phyloP scores from a whole-genome alignment of 1,140 invertebrate species.

The Anastatus disparis region DNA sequence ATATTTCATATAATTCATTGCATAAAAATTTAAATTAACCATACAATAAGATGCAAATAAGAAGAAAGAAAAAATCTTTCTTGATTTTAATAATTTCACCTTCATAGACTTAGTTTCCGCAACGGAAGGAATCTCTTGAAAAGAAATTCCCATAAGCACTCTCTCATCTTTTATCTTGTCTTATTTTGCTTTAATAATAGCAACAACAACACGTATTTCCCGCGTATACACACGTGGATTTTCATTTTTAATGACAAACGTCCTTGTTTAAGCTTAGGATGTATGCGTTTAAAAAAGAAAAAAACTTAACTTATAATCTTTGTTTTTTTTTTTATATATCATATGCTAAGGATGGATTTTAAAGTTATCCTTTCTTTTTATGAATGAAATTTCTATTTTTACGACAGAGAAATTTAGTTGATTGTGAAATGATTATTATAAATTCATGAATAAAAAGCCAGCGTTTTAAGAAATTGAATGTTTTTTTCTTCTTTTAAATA shows the following conservation, averaged over 20 bases:
- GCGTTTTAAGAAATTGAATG: background rate
- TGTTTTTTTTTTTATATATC: no score
- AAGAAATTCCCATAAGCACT: background rate
- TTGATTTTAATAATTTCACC: no score
- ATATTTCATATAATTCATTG: no score
- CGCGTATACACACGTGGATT: background rate
- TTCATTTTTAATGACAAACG: background rate
- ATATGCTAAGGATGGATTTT: background rate
- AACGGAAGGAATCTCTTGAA: background rate
- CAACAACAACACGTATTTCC: background rate
- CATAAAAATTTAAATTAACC: no score
- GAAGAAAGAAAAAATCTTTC: no score
- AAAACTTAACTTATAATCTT: no score
- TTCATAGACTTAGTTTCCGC: no score
- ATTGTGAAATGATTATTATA: constrained; percentile 4
- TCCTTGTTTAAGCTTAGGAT: background rate
- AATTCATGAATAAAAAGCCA: background rate
- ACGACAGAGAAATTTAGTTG: constrained; percentile 2
- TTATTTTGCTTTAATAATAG: constrained; percentile 8
- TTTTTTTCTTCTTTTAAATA: background rate
- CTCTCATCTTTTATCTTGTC: background rate
- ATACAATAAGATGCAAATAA: no score
- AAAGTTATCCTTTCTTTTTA: background rate
- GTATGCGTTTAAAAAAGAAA: background rate
- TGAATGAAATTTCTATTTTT: background rate